A percentile compares a stretch with the other conserved stretches of the same genome.
These are phyloP conservation scores for Cryptops parisi DNA, from an alignment of 2,888 invertebrate genomes.

Conservation along the genomic window DNA sequence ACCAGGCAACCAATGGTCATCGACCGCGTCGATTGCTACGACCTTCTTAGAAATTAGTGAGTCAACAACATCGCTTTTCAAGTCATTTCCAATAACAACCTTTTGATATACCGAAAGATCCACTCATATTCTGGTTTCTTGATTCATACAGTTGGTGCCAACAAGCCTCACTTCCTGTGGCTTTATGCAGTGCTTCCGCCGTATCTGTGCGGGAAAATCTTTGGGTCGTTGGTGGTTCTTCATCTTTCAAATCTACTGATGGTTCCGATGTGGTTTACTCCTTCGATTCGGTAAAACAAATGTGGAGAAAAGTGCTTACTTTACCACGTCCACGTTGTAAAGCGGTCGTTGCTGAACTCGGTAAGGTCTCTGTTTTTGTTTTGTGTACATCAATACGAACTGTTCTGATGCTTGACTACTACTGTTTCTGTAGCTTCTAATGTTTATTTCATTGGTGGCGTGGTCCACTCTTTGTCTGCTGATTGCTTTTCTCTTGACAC, in stretches of 20 bases:
- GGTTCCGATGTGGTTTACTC: not conserved
- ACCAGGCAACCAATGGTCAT: not conserved
- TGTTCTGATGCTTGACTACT: not conserved
- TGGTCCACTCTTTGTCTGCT: not conserved
- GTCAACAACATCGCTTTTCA: no score
- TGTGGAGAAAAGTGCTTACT: not conserved
- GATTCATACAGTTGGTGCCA: not conserved
- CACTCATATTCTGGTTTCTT: no score
- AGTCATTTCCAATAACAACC: no score
- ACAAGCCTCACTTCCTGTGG: not conserved
- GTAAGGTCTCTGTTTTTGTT: not conserved
- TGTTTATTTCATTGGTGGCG: not conserved
- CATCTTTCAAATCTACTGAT: not conserved
- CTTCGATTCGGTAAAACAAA: not conserved
- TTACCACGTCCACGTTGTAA: not conserved
- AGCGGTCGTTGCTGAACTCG: not conserved
- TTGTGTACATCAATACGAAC: not conserved
- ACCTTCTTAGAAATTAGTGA: not conserved
- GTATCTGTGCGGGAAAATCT: not conserved
- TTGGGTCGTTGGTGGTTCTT: not conserved
- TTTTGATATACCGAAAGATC: no score
- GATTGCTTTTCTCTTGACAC: not conserved
- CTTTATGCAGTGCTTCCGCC: not conserved
- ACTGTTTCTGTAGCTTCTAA: not conserved
- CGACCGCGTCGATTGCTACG: not conserved